Base-by-base conservation (phyloP, 2,888 invertebrate species). In the Tryphoninae sp. region DNA sequence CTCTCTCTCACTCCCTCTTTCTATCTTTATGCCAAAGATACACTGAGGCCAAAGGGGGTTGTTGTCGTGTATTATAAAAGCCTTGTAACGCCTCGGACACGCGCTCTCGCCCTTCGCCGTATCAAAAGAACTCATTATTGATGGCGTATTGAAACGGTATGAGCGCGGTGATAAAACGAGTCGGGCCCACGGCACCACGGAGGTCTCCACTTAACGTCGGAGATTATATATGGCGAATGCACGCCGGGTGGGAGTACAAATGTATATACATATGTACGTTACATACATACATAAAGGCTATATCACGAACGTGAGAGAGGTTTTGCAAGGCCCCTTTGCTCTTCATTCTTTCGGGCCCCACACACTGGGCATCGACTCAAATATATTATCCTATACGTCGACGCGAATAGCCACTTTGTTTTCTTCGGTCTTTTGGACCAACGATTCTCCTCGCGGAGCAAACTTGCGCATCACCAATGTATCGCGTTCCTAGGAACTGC, bases 101-200 rank as follows among this genome's bases (percentile, higher is more conserved):
- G 85, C 86, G 85, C 84, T 16, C 40, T 78, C 64, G 80, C 81
- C 79, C 72, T 75, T 68, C 33, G 68, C 77, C 74, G 81, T 87
- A 88, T 87, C 87, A 87, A 86, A 86, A 87, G 87, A 86, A 85
- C 86, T 88, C 88, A 91, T 91, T 91, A 91, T 91, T 90, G 91
- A 91, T 91, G 91, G 91, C 87, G 90, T 91, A 91, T 91, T 91
- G 91, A 91, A 91, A 91, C 87, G 89, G 90, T 90, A 89, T 89
- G 90, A 91, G 89, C 90, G 83, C 87, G 90, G 90, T 91, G 91
- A 91, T 91, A 91, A 91, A 91, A 91, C 89, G 89, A 86, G 88
- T 84, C 83, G 87, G 88, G 88, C 87, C 89, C 87, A 86, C 85
- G 88, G 87, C 89, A 85, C 88, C 89, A 86, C 85, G 90, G 90